Base-by-base conservation (phyloP, 2,113 vertebrate genomes). In the Bubo scandiacus region DNA sequence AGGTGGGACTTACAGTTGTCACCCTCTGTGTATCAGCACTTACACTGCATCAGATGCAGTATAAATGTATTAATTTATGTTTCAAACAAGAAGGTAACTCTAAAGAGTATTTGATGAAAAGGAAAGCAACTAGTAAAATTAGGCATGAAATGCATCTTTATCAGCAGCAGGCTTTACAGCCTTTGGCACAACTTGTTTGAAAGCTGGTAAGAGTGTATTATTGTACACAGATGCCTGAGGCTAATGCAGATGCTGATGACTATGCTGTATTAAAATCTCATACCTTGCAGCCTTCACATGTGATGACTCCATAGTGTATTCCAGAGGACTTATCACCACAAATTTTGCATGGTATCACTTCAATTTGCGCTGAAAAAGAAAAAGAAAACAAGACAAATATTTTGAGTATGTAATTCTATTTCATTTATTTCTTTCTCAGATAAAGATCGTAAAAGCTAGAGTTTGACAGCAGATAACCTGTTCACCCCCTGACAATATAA, bases 341-440 rank as follows among this genome's bases (percentile, higher is more conserved):
- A 98, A 99, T 99, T 99, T 99, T 99, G 99, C 99, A 99, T 97
- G 99, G 99, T 99, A 99, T 99, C 94, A 99, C 99, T 99, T 99
- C 99, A 97, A 99, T 99, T 99, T 99, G 99, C 95, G 99, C 99
- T 99, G 98, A 86, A 98, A 98, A 95, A 94, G 98, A 86, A 98
- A 98, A 95, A 94, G 80, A 90, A 97, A 96, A 89, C 61, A 93
- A 92, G 92, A 87, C 32, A 92, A 57, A 71, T 61, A 96, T 89
- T 97, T 96, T 96, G 59, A 94, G 81, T 85, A 86, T 21, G 55
- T 51, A 73, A 63, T 72, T 65, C 75, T 74, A 32, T 71, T 77
- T 71, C 3, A 71, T 94, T 63, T 84, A 11, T 66, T 74, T 68
- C 62, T 65, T 68, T 38, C 27, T 54, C 29, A 49, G 49, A 29